Percentiles rank a stretch among this genome's conserved stretches.
These are phyloP conservation scores for Melanostoma scalare DNA, from an alignment of 2,888 invertebrate genomes.

Conservation along the genomic window DNA sequence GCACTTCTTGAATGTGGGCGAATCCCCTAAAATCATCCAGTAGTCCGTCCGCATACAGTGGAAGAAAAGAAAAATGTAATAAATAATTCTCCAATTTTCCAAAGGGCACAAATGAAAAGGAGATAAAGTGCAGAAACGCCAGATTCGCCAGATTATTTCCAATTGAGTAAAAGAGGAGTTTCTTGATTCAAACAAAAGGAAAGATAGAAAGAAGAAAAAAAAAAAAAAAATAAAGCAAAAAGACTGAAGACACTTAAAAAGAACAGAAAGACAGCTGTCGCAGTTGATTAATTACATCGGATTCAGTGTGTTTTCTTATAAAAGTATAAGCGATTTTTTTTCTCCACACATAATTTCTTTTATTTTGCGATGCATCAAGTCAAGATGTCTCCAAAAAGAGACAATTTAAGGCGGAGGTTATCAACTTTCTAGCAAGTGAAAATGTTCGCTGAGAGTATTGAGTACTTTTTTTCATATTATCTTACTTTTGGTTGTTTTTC, in stretches of 20 bases:
- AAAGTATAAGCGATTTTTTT: conserved; percentile 3
- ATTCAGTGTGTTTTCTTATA: conserved; percentile 34
- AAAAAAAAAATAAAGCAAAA: neutral
- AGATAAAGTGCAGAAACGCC: conserved; percentile 58
- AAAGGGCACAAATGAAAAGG: conserved; percentile 3
- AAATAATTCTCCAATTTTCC: conserved; percentile 61
- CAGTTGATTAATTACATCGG: conserved; percentile 69
- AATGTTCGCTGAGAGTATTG: conserved; percentile 15
- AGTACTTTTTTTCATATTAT: neutral
- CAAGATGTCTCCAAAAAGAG: conserved; percentile 63
- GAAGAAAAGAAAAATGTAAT: conserved; percentile 44
- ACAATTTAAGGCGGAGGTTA: conserved; percentile 67
- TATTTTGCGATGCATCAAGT: conserved; percentile 61
- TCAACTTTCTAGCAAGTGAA: conserved; percentile 67
- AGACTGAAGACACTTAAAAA: conserved; percentile 48
- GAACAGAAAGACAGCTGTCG: conserved; percentile 70
- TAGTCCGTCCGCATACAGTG: conserved; percentile 6
- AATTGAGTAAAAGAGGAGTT: conserved; percentile 30
- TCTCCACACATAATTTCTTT: conserved; percentile 16
- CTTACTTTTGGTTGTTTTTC: neutral
- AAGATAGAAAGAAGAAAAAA: neutral
- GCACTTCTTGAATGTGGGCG: conserved; percentile 27
- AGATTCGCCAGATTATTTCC: conserved; percentile 61
- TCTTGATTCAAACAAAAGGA: conserved; percentile 8
- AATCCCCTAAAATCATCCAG: conserved; percentile 11